Evolutionary conservation across 2,797 vertebrate genomes (phyloP), one percentile per base, ranked within the genome.

Genomic region (Lepilemur septentrionalis): DNA sequence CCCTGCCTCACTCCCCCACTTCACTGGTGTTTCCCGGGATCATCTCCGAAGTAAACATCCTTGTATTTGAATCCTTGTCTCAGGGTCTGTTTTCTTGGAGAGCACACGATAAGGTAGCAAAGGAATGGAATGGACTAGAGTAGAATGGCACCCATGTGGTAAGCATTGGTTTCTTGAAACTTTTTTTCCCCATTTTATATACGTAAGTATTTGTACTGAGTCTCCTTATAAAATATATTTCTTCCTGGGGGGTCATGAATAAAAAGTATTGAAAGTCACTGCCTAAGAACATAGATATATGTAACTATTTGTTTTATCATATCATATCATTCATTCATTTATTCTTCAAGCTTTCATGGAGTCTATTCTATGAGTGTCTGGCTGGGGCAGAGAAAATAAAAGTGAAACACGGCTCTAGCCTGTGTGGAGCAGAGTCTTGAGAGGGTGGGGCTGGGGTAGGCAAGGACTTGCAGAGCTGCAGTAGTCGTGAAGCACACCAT

Each of bases 51-150:
- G 67, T 76, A 94, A 86, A 89, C 43, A 15, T 63, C 41, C 30
- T 35, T 78, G 43, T 20, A 43, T 83, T 94, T 65, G 10, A 94
- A 69, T 95, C 72, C 50, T 78, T 85, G 38, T 89, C 28, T 97
- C 18, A n/a, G 69, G 17, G 23, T 90, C 55, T 95, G n/a, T 46
- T 81, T 85, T 81, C 41, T 88, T 91, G 14, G n/a, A 82, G 94
- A 81, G 94, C 41, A 6, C 72, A 88, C 75, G 4, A 15, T 65
- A 89, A 92, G 35, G 76, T 61, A 87, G 41, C 32, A 82, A 76
- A 84, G 65, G 35, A 67, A 84, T 70, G 65, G 76, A 79, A 89
- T 57, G 23, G 41, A 75, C 52, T 78, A 22, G 32, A 48, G 23
- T 72, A 10, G 46, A 82, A 93, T 82, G 18, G 30, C 43, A 94